Evolutionary conservation across 2,888 invertebrate genomes (phyloP).

Genomic region (Chorisops tibialis): DNA sequence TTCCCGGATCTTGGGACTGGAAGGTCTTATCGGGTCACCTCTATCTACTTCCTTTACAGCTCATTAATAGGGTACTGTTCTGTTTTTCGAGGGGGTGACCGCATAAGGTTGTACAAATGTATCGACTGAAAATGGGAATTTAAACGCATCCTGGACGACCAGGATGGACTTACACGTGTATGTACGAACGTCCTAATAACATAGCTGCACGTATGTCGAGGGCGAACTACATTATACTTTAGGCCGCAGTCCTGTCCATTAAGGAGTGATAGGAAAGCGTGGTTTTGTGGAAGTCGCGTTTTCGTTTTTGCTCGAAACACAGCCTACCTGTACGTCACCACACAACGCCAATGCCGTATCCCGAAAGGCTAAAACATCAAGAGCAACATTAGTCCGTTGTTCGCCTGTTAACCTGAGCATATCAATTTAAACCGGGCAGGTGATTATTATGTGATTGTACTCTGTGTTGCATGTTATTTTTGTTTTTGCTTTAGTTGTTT

Average conservation of each 20-base stretch:
- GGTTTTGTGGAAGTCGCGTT: too few species aligned
- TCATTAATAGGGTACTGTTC: neutral
- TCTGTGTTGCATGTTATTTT: slow-evolving; percentile 12
- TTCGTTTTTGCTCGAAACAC: too few species aligned
- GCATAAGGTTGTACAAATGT: too few species aligned
- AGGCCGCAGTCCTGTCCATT: neutral
- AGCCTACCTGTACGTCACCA: too few species aligned
- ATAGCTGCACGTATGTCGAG: neutral
- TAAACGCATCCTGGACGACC: slow-evolving; percentile 7
- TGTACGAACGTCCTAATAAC: neutral
- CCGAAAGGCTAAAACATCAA: too few species aligned
- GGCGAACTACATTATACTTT: neutral
- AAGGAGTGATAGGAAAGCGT: too few species aligned
- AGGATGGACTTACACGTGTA: too few species aligned
- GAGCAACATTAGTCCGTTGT: neutral
- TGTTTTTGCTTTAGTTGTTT: slow-evolving; percentile 9
- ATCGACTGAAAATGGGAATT: slow-evolving; percentile 23
- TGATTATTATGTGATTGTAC: slow-evolving; percentile 32
- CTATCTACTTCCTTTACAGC: neutral
- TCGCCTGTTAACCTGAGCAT: slow-evolving; percentile 21
- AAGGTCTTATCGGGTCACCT: slow-evolving; percentile 12
- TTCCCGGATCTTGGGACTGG: slow-evolving; percentile 10
- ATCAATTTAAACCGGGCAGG: slow-evolving; percentile 30
- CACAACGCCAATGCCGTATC: too few species aligned
- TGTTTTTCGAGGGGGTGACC: neutral